Percentiles rank a stretch among this genome's conserved stretches.
Evolutionary conservation across 2,113 vertebrate species (phyloP).

Genomic region (Tychaedon coryphoeus): DNA sequence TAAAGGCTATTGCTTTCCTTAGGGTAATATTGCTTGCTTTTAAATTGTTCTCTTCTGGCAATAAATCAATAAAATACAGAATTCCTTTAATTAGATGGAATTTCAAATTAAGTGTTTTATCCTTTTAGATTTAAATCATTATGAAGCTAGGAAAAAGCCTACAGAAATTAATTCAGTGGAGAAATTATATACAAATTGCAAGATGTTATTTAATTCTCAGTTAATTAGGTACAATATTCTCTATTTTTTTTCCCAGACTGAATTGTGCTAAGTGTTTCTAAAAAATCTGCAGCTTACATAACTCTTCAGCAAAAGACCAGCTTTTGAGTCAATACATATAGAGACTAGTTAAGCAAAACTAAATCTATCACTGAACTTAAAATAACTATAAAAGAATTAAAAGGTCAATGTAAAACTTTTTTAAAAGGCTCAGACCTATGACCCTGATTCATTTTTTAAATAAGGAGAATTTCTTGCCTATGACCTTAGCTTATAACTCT

Average conservation of each 20-base stretch:
- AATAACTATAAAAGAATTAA: not conserved
- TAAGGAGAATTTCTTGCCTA: not conserved
- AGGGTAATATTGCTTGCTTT: not conserved
- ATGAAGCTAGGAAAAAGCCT: not conserved
- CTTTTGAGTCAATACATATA: not conserved
- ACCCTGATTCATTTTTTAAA: not conserved
- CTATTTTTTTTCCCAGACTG: not conserved
- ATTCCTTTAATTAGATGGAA: slow-evolving; percentile 45
- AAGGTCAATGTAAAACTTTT: not conserved
- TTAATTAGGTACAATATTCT: slow-evolving; percentile 23
- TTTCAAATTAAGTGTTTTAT: slow-evolving; percentile 1
- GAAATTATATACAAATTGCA: slow-evolving; percentile 26
- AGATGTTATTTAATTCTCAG: slow-evolving; percentile 41
- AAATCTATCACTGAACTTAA: not conserved
- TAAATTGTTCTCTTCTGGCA: slow-evolving; percentile 28
- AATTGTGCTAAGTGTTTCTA: not conserved
- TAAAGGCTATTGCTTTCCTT: not conserved
- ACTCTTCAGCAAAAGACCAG: not conserved
- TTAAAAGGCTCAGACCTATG: not conserved
- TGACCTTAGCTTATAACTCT: not conserved
- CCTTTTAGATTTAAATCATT: slow-evolving; percentile 39
- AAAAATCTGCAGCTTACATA: not conserved
- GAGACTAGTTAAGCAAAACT: not conserved
- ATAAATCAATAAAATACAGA: slow-evolving; percentile 51
- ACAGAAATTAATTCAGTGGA: slow-evolving; percentile 23